Evolutionary conservation across 2,113 vertebrate species (phyloP).

Genomic region (Nesospiza acunhae): DNA sequence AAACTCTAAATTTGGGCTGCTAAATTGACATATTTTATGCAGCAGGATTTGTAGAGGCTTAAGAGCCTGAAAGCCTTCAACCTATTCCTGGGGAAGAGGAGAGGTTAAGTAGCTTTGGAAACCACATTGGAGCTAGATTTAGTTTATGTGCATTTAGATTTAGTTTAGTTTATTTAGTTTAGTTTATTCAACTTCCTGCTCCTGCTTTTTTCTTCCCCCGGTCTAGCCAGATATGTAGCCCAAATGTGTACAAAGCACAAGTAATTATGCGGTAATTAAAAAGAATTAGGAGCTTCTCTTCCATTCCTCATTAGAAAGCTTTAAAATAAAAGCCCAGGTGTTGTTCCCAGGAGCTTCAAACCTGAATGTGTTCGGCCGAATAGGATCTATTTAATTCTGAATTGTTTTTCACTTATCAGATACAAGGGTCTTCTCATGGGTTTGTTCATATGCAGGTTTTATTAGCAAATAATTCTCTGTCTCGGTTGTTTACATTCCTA

Average conservation of each 20-base stretch:
- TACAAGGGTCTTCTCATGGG: background rate
- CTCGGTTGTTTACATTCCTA: conserved; percentile 51
- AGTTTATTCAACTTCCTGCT: background rate
- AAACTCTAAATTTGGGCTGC: background rate
- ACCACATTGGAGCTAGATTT: background rate
- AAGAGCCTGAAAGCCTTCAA: background rate
- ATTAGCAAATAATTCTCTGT: background rate
- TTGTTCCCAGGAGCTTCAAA: background rate
- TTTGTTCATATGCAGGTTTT: conserved; percentile 5
- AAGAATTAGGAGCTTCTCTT: background rate
- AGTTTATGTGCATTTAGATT: background rate
- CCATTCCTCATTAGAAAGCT: background rate
- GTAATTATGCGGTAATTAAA: background rate
- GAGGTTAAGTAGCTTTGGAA: background rate
- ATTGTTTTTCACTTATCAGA: background rate
- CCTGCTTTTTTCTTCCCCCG: background rate
- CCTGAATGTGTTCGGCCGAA: background rate
- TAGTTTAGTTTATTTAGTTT: background rate
- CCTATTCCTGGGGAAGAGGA: background rate
- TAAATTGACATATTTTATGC: background rate
- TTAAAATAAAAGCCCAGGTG: background rate
- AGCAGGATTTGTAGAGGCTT: background rate
- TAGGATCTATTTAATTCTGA: background rate
- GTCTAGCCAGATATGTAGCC: background rate
- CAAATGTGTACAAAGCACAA: background rate